A percentile compares a stretch with the other conserved stretches of the same genome.
phyloP scores from a whole-genome alignment of 2,113 vertebrate genomes.

The Setophaga petechia region DNA sequence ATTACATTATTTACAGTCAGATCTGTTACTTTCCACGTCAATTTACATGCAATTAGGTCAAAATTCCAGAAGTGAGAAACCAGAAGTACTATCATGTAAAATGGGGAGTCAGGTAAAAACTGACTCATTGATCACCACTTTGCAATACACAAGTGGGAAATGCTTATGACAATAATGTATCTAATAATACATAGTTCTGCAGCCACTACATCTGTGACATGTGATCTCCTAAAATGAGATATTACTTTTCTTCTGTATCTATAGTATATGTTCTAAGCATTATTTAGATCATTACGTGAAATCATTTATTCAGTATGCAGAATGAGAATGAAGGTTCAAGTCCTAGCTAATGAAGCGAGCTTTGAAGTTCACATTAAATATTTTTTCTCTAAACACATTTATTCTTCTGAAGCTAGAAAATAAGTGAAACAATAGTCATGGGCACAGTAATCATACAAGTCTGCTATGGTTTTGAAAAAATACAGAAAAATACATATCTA shows the following conservation, averaged over 20 bases:
- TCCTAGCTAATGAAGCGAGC: background rate
- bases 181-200: background rate
- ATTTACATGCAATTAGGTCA: background rate
- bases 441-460: background rate
- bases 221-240: background rate
- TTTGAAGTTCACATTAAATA: background rate
- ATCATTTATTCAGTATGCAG: background rate
- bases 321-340: background rate
- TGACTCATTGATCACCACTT: background rate
- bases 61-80: background rate
- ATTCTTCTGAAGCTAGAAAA: background rate
- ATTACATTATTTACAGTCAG: background rate
- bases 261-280: background rate
- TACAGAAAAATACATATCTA: background rate
- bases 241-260: background rate
- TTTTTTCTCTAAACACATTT: background rate
- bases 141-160: background rate
- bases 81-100: background rate
- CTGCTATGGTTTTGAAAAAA: background rate
- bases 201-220: background rate
- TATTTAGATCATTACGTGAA: background rate
- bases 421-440: background rate
- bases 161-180: background rate
- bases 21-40: background rate
- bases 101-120: background rate